Percentiles rank a stretch among this genome's conserved stretches.
Conservation (phyloP, 2,888 invertebrate genomes). For the Incurvaria masculella region DNA sequence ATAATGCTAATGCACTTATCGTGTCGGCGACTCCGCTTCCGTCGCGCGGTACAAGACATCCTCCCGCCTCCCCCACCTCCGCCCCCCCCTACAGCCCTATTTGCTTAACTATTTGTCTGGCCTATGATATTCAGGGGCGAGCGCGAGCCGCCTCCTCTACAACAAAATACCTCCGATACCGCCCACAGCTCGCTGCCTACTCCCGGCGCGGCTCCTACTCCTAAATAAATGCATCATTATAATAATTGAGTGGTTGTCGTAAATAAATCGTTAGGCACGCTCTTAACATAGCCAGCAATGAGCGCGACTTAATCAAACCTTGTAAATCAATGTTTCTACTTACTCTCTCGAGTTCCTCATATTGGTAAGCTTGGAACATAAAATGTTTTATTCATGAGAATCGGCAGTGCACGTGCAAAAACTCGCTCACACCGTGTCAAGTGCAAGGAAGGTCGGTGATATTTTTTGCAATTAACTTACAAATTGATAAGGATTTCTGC, state of each 20-base stretch:
- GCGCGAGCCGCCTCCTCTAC: too few relatives aligned
- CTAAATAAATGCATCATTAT: too few relatives aligned
- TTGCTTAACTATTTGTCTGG: conserved; percentile 30
- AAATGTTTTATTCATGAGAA: background rate
- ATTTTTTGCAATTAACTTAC: background rate
- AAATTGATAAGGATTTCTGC: too few relatives aligned
- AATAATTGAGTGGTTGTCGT: too few relatives aligned
- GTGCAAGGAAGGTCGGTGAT: too few relatives aligned
- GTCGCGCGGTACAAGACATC: conserved; percentile 26
- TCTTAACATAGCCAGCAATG: too few relatives aligned
- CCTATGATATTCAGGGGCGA: too few relatives aligned
- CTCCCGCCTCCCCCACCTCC: conserved; percentile 5
- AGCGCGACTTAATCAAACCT: too few relatives aligned
- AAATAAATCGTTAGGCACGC: too few relatives aligned
- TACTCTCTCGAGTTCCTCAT: background rate
- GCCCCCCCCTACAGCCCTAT: conserved; percentile 11
- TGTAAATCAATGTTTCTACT: background rate
- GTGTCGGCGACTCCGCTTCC: conserved; percentile 48
- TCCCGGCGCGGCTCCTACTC: too few relatives aligned
- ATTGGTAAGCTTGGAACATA: conserved; percentile 1
- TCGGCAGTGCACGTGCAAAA: background rate
- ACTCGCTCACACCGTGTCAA: background rate
- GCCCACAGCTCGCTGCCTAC: too few relatives aligned
- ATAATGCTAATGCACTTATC: conserved; percentile 58
- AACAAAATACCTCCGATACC: too few relatives aligned